Percentiles rank a stretch among this genome's conserved stretches.
These are phyloP conservation scores for Falco concolor DNA, from an alignment of 2,797 vertebrate species.

Conservation along the genomic window DNA sequence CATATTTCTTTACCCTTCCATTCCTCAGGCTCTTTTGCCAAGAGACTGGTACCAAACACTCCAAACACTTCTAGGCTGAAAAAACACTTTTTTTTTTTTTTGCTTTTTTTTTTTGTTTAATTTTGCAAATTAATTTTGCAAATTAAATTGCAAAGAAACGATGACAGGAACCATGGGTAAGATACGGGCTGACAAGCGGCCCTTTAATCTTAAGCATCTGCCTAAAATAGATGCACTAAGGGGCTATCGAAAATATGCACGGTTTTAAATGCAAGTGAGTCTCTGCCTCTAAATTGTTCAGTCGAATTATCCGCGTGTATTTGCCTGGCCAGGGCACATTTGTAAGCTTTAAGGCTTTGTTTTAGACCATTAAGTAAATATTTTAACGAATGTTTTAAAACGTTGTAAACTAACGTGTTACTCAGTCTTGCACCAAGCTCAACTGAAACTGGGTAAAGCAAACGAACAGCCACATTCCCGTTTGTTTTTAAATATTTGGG, in stretches of 20 bases:
- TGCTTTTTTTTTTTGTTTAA: too few species aligned
- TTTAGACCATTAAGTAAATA: constrained; percentile 8
- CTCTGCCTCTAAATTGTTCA: background rate
- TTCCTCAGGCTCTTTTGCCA: constrained; percentile 52
- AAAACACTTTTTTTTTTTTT: background rate
- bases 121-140: background rate
- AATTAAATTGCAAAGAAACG: constrained; percentile 42
- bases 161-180: constrained; percentile 39
- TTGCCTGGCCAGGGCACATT: background rate
- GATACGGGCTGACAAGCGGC: background rate
- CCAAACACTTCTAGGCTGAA: constrained; percentile 40
- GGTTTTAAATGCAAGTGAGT: background rate
- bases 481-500: background rate
- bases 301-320: background rate
- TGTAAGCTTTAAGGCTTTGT: background rate
- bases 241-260: background rate
- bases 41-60: constrained; percentile 41
- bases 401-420: background rate
- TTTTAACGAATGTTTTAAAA: constrained; percentile 39
- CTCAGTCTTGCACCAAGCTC: background rate
- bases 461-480: background rate
- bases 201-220: constrained; percentile 15
- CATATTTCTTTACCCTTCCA: constrained; percentile 53
- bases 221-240: background rate
- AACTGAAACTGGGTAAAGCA: background rate